Evolutionary conservation across 1,140 invertebrate species (phyloP).

Genomic region (Bombus waltoni): DNA sequence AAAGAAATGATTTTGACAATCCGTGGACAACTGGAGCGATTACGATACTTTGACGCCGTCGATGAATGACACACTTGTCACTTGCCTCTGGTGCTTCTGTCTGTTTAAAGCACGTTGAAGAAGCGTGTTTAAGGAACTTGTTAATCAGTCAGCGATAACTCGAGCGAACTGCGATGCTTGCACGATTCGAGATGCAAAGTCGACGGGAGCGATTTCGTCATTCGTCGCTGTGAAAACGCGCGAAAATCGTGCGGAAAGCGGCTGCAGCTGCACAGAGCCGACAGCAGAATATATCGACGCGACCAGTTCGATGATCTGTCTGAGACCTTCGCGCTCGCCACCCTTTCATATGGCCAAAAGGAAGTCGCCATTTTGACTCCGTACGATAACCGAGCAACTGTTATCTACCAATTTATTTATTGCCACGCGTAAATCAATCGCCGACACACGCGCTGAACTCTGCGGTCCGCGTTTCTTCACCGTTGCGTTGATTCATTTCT

Average conservation of each 20-base stretch:
- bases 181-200: not conserved
- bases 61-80: constrained; percentile 7
- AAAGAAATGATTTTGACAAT: not conserved
- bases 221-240: not conserved
- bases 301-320: constrained; percentile 46
- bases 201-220: not conserved
- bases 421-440: constrained; percentile 66
- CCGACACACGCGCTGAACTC: constrained; percentile 32
- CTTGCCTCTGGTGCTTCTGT: not conserved
- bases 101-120: not conserved
- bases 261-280: not conserved
- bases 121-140: not conserved
- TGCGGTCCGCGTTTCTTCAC: not conserved
- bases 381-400: constrained; percentile 62
- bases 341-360: constrained; percentile 61
- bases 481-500: not conserved
- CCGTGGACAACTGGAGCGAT: no score
- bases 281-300: constrained; percentile 23
- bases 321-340: constrained; percentile 45
- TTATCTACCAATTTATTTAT: constrained; percentile 74
- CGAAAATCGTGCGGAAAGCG: no score
- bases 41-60: not conserved
- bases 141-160: not conserved
- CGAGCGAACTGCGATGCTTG: not conserved
- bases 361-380: constrained; percentile 72